Evolutionary conservation across 37 sponge, comb jelly and placozoan genomes (phyloP).

Genomic region (Tethya wilhelma): DNA sequence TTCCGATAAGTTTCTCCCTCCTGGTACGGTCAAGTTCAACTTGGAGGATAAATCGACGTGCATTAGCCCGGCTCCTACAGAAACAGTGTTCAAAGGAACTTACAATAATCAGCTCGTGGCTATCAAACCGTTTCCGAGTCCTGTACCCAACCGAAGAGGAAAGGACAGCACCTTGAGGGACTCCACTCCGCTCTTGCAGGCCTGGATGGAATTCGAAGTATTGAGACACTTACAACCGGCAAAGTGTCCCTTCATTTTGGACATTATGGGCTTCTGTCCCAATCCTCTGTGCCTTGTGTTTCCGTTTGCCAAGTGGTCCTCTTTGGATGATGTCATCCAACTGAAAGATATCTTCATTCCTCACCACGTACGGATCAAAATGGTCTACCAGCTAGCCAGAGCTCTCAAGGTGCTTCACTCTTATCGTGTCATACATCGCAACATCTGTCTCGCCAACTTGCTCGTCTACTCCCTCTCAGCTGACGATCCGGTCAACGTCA

Average conservation of each 20-base stretch:
- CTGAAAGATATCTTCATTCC: conserved; percentile 10
- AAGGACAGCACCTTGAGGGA: background rate
- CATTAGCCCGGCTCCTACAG: conserved; percentile 34
- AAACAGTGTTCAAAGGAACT: conserved; percentile 58
- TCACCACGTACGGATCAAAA: conserved; percentile 39
- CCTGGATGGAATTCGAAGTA: conserved; percentile 42
- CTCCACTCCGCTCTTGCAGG: conserved; percentile 11
- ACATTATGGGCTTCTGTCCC: conserved; percentile 26
- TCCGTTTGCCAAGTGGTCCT: conserved; percentile 54
- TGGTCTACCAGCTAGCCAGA: conserved; percentile 59
- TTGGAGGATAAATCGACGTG: conserved; percentile 49
- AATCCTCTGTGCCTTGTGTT: conserved; percentile 60
- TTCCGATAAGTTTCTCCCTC: conserved; percentile 43
- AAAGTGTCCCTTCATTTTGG: conserved; percentile 28
- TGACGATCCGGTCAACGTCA: conserved; percentile 47
- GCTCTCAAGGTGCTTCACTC: conserved; percentile 56
- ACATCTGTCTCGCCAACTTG: conserved; percentile 61
- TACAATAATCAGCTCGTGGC: conserved; percentile 27
- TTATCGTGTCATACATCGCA: conserved; percentile 54
- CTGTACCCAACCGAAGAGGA: background rate
- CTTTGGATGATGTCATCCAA: conserved; percentile 56
- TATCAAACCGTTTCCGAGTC: conserved; percentile 54
- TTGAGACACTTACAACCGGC: conserved; percentile 10
- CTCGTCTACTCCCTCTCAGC: conserved; percentile 52
- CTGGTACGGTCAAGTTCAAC: conserved; percentile 39